Conservation (phyloP, 1,140 invertebrate species). For the Diuraphis noxia region DNA sequence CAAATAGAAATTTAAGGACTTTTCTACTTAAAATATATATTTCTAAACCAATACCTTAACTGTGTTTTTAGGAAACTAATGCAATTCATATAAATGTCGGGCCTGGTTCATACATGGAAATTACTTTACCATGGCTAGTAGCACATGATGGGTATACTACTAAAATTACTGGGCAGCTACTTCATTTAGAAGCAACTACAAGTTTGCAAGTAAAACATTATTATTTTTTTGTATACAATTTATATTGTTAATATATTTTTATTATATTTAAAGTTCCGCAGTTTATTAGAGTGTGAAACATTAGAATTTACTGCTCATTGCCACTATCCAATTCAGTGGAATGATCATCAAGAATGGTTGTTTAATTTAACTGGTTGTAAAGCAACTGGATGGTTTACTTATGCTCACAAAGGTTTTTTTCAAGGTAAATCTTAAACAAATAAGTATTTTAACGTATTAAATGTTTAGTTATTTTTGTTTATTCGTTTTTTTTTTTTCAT, state of each 20-base stretch:
- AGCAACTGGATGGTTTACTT: constrained; percentile 88
- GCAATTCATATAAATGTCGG: constrained; percentile 93
- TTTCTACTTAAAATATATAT: neutral
- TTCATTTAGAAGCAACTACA: constrained; percentile 92
- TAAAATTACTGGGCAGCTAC: constrained; percentile 87
- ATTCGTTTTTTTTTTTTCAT: constrained; percentile 37
- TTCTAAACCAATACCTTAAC: neutral
- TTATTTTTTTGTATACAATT: neutral
- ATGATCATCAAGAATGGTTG: constrained; percentile 91
- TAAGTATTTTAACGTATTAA: neutral
- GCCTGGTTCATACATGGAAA: constrained; percentile 90
- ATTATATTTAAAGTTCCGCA: constrained; percentile 69
- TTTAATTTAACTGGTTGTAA: constrained; percentile 90
- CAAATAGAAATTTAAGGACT: no score
- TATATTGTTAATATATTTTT: neutral
- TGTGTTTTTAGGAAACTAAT: constrained; percentile 77
- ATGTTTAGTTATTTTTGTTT: neutral
- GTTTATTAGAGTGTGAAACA: constrained; percentile 90
- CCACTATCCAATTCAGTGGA: constrained; percentile 90
- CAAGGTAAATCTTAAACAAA: constrained; percentile 65
- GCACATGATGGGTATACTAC: constrained; percentile 82
- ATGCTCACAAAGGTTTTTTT: constrained; percentile 93
- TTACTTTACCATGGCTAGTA: constrained; percentile 93
- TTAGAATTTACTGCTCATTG: constrained; percentile 85
- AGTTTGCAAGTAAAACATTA: constrained; percentile 71